Percentiles rank a stretch among this genome's conserved stretches.
Evolutionary conservation across 2,888 invertebrate species (phyloP).

Genomic region (Strigamia crassipes): DNA sequence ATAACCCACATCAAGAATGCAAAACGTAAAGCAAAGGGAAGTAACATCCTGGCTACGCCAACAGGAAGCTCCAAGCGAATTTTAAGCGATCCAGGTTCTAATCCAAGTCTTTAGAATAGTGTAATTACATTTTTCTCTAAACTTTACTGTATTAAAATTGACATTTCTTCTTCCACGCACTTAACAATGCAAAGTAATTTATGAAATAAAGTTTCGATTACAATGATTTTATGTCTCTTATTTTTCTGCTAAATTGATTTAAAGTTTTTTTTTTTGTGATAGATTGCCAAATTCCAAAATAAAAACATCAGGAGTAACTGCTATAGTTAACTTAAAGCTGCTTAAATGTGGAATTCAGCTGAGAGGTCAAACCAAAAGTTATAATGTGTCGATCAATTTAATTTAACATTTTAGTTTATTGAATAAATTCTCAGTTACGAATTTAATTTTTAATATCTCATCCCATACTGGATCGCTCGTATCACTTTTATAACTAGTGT

Average conservation of each 20-base stretch:
- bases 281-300: neutral
- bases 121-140: neutral
- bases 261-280: neutral
- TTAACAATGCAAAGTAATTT: neutral
- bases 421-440: neutral
- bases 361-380: neutral
- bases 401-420: too few relatives aligned
- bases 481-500: neutral
- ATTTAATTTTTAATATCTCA: neutral
- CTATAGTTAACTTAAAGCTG: too few relatives aligned
- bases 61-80: conserved; percentile 45
- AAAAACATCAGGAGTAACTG: too few relatives aligned
- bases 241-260: too few relatives aligned
- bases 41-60: conserved; percentile 47
- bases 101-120: conserved; percentile 41
- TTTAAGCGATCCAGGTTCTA: conserved; percentile 46
- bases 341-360: too few relatives aligned
- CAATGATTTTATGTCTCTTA: too few relatives aligned
- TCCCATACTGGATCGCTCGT: conserved; percentile 23
- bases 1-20: conserved; percentile 79
- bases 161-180: conserved; percentile 1
- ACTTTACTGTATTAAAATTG: neutral
- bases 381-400: neutral
- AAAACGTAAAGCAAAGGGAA: conserved; percentile 65
- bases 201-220: neutral